Conservation (phyloP, 92 coral and sea anemone species). For the Parazoanthus swiftii region DNA sequence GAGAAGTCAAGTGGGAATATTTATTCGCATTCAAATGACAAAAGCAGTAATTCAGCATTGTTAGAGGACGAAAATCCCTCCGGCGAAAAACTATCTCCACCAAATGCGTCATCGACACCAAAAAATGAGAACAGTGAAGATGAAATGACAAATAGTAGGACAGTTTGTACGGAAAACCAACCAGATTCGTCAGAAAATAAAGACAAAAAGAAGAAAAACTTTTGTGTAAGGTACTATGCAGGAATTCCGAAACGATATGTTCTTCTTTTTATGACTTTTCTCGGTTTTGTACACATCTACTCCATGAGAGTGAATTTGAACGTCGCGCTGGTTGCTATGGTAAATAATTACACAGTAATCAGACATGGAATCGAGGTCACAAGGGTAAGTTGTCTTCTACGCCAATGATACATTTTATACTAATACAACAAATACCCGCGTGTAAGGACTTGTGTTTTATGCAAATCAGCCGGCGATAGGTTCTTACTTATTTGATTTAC, state of each 20-base stretch:
- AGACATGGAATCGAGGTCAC: conserved; percentile 66
- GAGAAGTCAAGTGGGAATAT: background rate
- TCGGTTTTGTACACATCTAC: conserved; percentile 94
- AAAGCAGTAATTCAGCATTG: background rate
- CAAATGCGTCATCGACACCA: conserved; percentile 15
- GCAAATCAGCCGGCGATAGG: no score
- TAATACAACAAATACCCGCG: no score
- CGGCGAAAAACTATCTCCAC: background rate
- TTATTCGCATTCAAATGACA: background rate
- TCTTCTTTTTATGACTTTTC: conserved; percentile 78
- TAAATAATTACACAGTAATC: conserved; percentile 76
- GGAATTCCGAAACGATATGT: conserved; percentile 90
- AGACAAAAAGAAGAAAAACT: conserved; percentile 1
- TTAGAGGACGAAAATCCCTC: background rate
- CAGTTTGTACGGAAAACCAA: background rate
- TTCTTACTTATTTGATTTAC: no score
- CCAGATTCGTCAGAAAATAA: background rate
- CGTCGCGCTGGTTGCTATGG: conserved; percentile 98
- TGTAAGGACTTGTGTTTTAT: no score
- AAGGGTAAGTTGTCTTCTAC: conserved; percentile 52
- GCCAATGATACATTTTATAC: background rate
- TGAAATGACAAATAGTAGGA: background rate
- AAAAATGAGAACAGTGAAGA: background rate
- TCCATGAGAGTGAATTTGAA: conserved; percentile 91
- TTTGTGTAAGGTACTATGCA: conserved; percentile 4